Conservation (phyloP, 1,140 invertebrate genomes). For the Zaprionus lachaisei region DNA sequence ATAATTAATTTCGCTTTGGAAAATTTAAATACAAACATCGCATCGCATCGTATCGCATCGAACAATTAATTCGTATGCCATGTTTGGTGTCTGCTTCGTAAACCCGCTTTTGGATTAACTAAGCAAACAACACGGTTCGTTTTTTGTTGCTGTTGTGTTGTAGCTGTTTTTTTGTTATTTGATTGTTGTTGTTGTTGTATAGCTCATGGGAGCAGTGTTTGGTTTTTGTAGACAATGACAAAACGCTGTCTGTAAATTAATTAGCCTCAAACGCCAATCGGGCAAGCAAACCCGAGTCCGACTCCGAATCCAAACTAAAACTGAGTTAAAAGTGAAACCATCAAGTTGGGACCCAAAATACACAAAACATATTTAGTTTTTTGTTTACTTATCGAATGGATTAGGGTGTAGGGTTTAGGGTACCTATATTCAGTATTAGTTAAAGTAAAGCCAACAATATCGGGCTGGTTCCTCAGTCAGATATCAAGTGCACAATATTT, state of each 20-base stretch:
- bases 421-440: background rate
- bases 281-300: background rate
- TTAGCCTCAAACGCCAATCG: constrained; percentile 27
- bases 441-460: background rate
- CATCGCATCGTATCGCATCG: background rate
- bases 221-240: constrained; percentile 27
- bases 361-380: background rate
- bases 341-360: background rate
- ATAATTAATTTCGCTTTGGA: constrained; percentile 40
- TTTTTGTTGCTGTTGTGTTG: constrained; percentile 17
- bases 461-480: background rate
- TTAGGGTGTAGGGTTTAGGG: background rate
- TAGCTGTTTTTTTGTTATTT: constrained; percentile 14
- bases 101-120: constrained; percentile 69
- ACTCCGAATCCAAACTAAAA: constrained; percentile 10
- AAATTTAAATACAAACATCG: constrained; percentile 69
- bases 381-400: background rate
- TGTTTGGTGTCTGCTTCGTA: constrained; percentile 72
- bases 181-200: constrained; percentile 1
- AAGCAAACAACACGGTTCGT: constrained; percentile 58
- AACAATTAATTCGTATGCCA: constrained; percentile 75
- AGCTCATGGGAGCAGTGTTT: constrained; percentile 38
- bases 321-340: constrained; percentile 19
- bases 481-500: background rate
- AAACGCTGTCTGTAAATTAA: constrained; percentile 46